A percentile compares a stretch with the other conserved stretches of the same genome.
Evolutionary conservation across 2,888 invertebrate species (phyloP).

Genomic region (Xanthia icteritia): DNA sequence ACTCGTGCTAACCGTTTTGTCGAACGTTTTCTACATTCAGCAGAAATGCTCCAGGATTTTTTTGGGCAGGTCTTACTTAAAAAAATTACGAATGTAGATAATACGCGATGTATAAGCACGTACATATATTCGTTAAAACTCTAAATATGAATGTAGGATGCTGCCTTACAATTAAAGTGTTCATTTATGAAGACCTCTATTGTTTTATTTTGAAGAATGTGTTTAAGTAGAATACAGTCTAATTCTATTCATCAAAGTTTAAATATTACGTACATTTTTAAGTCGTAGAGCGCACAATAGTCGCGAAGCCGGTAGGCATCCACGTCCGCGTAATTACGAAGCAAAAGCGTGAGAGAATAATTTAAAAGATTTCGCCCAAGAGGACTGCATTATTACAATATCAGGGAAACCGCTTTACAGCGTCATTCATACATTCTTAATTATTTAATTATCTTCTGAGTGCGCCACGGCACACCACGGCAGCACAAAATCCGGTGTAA

Average conservation of each 20-base stretch:
- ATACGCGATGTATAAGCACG: constrained; percentile 4
- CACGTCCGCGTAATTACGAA: constrained; percentile 83
- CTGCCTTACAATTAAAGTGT: constrained; percentile 7
- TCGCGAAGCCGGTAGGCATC: constrained; percentile 76
- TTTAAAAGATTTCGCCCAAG: constrained; percentile 88
- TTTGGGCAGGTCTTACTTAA: constrained; percentile 53
- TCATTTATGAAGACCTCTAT: background rate
- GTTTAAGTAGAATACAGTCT: constrained; percentile 34
- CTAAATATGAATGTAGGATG: constrained; percentile 9
- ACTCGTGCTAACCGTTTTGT: constrained; percentile 81
- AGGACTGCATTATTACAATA: constrained; percentile 90
- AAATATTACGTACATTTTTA: constrained; percentile 59
- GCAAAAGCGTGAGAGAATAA: constrained; percentile 86
- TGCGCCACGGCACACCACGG: constrained; percentile 80
- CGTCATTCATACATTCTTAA: constrained; percentile 90
- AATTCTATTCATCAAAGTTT: constrained; percentile 54
- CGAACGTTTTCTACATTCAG: constrained; percentile 78
- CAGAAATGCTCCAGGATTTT: constrained; percentile 72
- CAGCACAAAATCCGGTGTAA: constrained; percentile 84
- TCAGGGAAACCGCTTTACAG: constrained; percentile 87
- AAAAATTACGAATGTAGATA: constrained; percentile 46
- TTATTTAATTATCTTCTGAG: constrained; percentile 89
- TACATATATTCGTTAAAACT: background rate
- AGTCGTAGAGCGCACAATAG: constrained; percentile 72
- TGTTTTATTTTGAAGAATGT: constrained; percentile 22